These are phyloP conservation scores for Opisthograptis luteolata DNA, from an alignment of 2,888 invertebrate genomes.

Conservation along the genomic window DNA sequence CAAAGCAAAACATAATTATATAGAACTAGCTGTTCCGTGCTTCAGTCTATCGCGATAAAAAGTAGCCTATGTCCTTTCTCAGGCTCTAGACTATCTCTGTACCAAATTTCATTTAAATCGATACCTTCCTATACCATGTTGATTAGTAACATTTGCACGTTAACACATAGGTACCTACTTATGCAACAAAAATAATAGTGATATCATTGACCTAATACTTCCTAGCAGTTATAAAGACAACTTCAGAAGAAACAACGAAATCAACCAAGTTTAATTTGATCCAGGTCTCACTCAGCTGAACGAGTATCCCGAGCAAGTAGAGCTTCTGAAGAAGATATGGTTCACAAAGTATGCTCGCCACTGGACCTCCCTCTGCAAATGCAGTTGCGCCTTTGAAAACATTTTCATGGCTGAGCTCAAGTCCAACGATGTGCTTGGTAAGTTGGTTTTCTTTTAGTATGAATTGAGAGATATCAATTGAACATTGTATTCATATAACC, in stretches of 20 bases:
- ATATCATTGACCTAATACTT: too few relatives aligned
- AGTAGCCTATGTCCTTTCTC: too few relatives aligned
- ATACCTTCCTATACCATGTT: too few relatives aligned
- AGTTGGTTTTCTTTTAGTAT: slow-evolving; percentile 34
- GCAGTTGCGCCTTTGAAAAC: slow-evolving; percentile 97
- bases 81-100: too few relatives aligned
- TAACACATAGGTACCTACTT: too few relatives aligned
- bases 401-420: slow-evolving; percentile 95
- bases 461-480: too few relatives aligned
- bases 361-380: slow-evolving; percentile 89
- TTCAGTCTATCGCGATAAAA: too few relatives aligned
- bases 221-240: too few relatives aligned
- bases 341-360: slow-evolving; percentile 94
- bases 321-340: slow-evolving; percentile 89
- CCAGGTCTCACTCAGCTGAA: slow-evolving; percentile 85
- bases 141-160: too few relatives aligned
- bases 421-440: slow-evolving; percentile 87
- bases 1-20: not conserved
- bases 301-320: slow-evolving; percentile 84
- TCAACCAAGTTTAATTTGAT: not conserved
- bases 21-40: not conserved
- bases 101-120: too few relatives aligned
- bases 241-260: not conserved
- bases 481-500: too few relatives aligned
- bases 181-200: too few relatives aligned